Percentiles rank a stretch among this genome's conserved stretches.
These are phyloP conservation scores for Leptobrachium leishanense DNA, from an alignment of 2,113 vertebrate genomes.

Conservation along the genomic window DNA sequence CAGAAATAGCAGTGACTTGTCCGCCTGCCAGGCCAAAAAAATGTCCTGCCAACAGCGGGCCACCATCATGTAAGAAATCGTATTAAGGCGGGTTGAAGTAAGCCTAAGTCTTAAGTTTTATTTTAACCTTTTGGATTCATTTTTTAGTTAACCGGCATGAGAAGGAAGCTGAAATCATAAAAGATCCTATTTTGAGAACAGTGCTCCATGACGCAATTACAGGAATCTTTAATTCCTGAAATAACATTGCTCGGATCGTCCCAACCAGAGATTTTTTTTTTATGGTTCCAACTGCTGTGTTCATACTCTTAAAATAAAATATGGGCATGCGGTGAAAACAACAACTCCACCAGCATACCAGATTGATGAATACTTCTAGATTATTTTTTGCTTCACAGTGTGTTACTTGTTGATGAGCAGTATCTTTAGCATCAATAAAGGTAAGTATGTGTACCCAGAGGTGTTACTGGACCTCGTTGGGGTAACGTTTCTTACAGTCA, in stretches of 20 bases:
- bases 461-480: too few relatives aligned
- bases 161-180: constrained; percentile 36
- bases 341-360: constrained; percentile 1
- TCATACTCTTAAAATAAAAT: constrained; percentile 41
- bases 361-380: neutral
- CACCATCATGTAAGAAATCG: too few relatives aligned
- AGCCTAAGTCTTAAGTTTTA: neutral
- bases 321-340: constrained; percentile 8
- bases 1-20: too few relatives aligned
- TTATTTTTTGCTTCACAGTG: too few relatives aligned
- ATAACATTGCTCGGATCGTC: constrained; percentile 38
- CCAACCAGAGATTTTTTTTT: constrained; percentile 9
- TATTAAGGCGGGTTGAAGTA: too few relatives aligned
- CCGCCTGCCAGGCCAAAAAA: too few relatives aligned
- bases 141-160: constrained; percentile 29
- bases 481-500: too few relatives aligned
- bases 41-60: too few relatives aligned
- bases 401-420: too few relatives aligned
- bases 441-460: too few relatives aligned
- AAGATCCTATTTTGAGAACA: constrained; percentile 29
- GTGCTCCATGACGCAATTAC: constrained; percentile 37
- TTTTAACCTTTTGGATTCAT: constrained; percentile 4
- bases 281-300: constrained; percentile 6
- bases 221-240: constrained; percentile 42
- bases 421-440: too few relatives aligned